Conservation (phyloP, 2,888 invertebrate species). For the Xanthostigma xanthostigma region DNA sequence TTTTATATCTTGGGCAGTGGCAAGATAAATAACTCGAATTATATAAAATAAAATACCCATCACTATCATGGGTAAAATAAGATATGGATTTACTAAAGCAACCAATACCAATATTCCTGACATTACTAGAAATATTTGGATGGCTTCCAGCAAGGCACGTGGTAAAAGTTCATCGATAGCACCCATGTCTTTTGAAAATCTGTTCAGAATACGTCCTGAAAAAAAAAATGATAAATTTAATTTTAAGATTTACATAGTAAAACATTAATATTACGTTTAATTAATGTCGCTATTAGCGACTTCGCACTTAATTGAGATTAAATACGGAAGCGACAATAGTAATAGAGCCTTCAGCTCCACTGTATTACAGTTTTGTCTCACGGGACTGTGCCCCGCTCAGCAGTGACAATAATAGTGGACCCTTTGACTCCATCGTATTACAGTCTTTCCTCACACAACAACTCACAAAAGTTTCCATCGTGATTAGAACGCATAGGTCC, state of each 20-base stretch:
- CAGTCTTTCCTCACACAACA: too few relatives aligned
- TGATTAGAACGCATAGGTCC: too few relatives aligned
- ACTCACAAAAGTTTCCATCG: too few relatives aligned
- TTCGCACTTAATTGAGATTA: too few relatives aligned
- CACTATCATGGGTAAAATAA: constrained; percentile 44
- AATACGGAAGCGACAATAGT: too few relatives aligned
- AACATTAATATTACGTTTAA: neutral
- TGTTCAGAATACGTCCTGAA: constrained; percentile 60
- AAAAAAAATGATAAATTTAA: too few relatives aligned
- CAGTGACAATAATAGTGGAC: too few relatives aligned
- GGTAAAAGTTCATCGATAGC: constrained; percentile 61
- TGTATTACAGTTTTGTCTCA: too few relatives aligned
- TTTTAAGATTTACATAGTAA: constrained; percentile 5
- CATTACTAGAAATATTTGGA: constrained; percentile 52
- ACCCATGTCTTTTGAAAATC: constrained; percentile 76
- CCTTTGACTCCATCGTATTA: too few relatives aligned
- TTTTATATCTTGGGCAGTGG: constrained; percentile 58
- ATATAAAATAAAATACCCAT: constrained; percentile 47
- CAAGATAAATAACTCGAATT: constrained; percentile 49
- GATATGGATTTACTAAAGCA: constrained; percentile 52
- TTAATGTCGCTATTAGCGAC: too few relatives aligned
- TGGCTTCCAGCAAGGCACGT: constrained; percentile 44
- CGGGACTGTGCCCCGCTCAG: too few relatives aligned
- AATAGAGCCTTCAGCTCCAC: too few relatives aligned
- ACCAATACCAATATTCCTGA: constrained; percentile 57